Conservation (phyloP, 2,113 vertebrate genomes). For the Poeciliopsis retropinna region DNA sequence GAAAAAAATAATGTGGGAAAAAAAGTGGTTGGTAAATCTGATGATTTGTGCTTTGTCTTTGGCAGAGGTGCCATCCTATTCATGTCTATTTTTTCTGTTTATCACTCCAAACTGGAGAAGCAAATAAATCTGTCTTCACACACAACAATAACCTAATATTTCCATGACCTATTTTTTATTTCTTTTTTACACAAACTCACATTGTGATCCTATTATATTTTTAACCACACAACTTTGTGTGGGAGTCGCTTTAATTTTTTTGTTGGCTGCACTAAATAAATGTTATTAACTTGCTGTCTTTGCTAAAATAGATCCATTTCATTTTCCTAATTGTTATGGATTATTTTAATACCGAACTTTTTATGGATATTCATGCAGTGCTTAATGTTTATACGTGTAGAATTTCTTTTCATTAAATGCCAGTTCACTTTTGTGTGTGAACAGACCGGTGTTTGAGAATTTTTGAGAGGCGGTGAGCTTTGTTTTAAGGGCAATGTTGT, state of each 20-base stretch:
- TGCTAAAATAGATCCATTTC: conserved; percentile 5
- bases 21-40: conserved; percentile 17
- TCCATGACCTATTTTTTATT: conserved; percentile 12
- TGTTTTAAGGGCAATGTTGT: conserved; percentile 70
- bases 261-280: conserved; percentile 15
- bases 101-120: conserved; percentile 4
- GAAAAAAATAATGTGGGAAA: conserved; percentile 22
- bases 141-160: conserved; percentile 11
- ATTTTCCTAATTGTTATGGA: neutral
- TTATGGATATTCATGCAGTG: conserved; percentile 38
- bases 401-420: conserved; percentile 63
- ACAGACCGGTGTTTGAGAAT: conserved; percentile 41
- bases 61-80: conserved; percentile 29
- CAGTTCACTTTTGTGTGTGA: conserved; percentile 32
- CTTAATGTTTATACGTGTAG: conserved; percentile 64
- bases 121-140: conserved; percentile 11
- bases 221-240: neutral
- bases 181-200: neutral
- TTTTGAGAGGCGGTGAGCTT: conserved; percentile 62
- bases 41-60: conserved; percentile 38
- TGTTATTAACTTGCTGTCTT: neutral
- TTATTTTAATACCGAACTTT: conserved; percentile 32
- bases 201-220: conserved; percentile 1
- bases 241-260: conserved; percentile 16
- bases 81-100: neutral